phyloP scores from a whole-genome alignment of 2,797 vertebrate species.

The Holocentrus rufus region DNA sequence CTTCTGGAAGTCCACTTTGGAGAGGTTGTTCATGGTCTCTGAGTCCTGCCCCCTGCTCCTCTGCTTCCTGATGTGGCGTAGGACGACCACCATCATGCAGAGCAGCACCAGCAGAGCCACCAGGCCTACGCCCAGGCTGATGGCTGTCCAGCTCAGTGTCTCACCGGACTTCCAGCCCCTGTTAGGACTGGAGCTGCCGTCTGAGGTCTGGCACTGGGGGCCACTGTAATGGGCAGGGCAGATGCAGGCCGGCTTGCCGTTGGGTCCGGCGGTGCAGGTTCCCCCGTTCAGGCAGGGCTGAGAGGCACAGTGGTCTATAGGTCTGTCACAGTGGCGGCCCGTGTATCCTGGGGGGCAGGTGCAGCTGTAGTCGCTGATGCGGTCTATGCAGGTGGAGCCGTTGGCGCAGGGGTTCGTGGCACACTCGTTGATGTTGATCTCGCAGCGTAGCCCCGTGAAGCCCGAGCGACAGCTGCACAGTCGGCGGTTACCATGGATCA shows the following conservation, averaged over 20 bases:
- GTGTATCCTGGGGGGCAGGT: slow-evolving; percentile 88
- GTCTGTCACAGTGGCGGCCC: slow-evolving; percentile 89
- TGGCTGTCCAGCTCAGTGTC: slow-evolving; percentile 87
- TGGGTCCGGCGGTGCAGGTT: slow-evolving; percentile 79
- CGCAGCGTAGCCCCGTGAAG: slow-evolving; percentile 90
- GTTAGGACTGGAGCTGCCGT: slow-evolving; percentile 47
- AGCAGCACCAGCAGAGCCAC: slow-evolving; percentile 88
- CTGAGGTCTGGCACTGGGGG: slow-evolving; percentile 82
- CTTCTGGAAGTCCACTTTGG: slow-evolving; percentile 89
- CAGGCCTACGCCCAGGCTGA: slow-evolving; percentile 88
- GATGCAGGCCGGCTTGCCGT: slow-evolving; percentile 80
- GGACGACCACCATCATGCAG: slow-evolving; percentile 87
- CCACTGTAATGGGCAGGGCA: slow-evolving; percentile 89
- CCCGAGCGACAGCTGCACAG: slow-evolving; percentile 91
- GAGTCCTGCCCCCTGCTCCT: slow-evolving; percentile 79
- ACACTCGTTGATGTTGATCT: slow-evolving; percentile 86
- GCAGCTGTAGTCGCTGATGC: slow-evolving; percentile 88
- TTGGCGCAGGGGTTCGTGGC: slow-evolving; percentile 86
- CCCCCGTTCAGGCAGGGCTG: slow-evolving; percentile 91
- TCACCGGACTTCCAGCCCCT: slow-evolving; percentile 62
- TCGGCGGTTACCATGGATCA: slow-evolving; percentile 80
- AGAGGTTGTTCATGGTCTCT: slow-evolving; percentile 95
- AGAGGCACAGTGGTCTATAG: slow-evolving; percentile 81
- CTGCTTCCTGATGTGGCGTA: slow-evolving; percentile 86
- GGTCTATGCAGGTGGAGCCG: slow-evolving; percentile 91